Evolutionary conservation across 2,797 vertebrate species (phyloP).

Genomic region (Lerista edwardsae): DNA sequence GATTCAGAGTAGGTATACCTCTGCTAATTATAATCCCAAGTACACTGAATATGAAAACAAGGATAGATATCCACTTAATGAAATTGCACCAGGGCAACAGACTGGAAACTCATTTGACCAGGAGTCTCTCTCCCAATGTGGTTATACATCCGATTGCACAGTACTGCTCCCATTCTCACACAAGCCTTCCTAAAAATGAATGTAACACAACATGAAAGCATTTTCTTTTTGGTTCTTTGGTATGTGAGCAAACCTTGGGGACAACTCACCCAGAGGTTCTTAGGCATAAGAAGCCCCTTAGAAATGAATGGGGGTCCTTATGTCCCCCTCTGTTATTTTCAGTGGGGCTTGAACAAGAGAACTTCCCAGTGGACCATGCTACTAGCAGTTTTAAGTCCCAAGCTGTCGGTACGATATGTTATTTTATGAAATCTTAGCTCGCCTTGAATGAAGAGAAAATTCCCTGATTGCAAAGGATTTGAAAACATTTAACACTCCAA

Average conservation of each 20-base stretch:
- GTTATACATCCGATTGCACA: not conserved
- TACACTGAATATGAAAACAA: too few species aligned
- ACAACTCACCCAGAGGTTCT: not conserved
- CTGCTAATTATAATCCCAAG: too few species aligned
- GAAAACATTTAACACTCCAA: constrained; percentile 1
- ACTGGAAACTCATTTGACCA: not conserved
- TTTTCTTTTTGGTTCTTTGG: not conserved
- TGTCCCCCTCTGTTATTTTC: not conserved
- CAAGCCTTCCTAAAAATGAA: not conserved
- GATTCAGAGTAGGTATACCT: too few species aligned
- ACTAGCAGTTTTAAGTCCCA: constrained; percentile 1
- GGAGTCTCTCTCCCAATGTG: not conserved
- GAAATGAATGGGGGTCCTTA: not conserved
- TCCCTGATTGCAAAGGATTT: not conserved
- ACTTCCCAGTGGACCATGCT: not conserved
- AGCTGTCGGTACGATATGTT: not conserved
- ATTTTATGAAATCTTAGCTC: not conserved
- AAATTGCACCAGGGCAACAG: not conserved
- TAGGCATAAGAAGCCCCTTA: too few species aligned
- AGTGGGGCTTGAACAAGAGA: too few species aligned
- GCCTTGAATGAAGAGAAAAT: not conserved
- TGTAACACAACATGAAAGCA: not conserved
- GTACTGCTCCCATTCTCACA: too few species aligned
- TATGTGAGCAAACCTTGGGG: not conserved
- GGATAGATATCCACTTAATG: not conserved